Evolutionary conservation across 2,888 invertebrate species (phyloP).

Genomic region (Tridacna gigas): DNA sequence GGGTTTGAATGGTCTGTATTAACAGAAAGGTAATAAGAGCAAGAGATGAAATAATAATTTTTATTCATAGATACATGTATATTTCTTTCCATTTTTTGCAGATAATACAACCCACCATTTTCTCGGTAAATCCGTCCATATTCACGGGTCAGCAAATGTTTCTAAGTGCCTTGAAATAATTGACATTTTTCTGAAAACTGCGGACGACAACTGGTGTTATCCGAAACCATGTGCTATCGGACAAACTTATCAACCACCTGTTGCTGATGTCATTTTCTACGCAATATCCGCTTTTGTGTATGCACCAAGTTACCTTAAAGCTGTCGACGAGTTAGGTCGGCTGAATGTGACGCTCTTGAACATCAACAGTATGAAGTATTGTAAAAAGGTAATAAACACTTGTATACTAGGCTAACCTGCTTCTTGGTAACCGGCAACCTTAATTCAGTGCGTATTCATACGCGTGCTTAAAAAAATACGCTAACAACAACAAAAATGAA

Average conservation of each 20-base stretch:
- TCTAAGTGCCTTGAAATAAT: slow-evolving; percentile 71
- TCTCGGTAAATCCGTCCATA: slow-evolving; percentile 58
- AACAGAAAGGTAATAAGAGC: no score
- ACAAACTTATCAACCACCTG: slow-evolving; percentile 74
- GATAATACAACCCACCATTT: slow-evolving; percentile 54
- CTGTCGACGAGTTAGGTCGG: slow-evolving; percentile 62
- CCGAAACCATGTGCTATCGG: slow-evolving; percentile 82
- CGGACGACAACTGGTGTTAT: slow-evolving; percentile 71
- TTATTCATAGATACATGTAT: background rate
- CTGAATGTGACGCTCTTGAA: slow-evolving; percentile 69
- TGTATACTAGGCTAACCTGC: no score
- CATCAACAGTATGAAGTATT: slow-evolving; percentile 68
- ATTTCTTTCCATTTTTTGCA: slow-evolving; percentile 33
- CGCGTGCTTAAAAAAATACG: no score
- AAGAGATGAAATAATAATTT: no score
- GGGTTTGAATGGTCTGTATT: no score
- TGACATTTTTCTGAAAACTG: slow-evolving; percentile 67
- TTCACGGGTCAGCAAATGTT: slow-evolving; percentile 74
- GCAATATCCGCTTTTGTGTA: slow-evolving; percentile 75
- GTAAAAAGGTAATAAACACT: slow-evolving; percentile 19
- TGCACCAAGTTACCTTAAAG: slow-evolving; percentile 67
- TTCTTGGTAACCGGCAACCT: no score
- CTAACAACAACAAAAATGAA: no score
- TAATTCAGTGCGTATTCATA: no score
- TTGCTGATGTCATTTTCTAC: slow-evolving; percentile 70